Evolutionary conservation across 1,140 invertebrate genomes (phyloP).

Genomic region (Carcinoscorpius rotundicauda): DNA sequence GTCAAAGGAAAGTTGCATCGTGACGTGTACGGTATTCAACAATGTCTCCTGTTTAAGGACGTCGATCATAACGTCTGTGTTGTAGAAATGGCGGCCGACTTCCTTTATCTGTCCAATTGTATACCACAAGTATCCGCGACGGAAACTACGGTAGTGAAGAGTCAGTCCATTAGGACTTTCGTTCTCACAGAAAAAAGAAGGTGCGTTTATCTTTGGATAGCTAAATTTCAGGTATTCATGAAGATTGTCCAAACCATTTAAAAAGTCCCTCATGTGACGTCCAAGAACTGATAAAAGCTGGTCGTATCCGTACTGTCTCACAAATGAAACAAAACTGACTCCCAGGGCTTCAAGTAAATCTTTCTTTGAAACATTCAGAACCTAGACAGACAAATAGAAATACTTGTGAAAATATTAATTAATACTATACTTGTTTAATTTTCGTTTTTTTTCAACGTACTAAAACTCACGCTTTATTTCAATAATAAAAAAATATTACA

Average conservation of each 20-base stretch:
- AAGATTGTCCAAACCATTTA: slow-evolving; percentile 91
- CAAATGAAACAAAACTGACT: slow-evolving; percentile 27
- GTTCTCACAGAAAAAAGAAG: slow-evolving; percentile 92
- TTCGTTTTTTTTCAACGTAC: not conserved
- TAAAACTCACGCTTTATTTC: too few species aligned
- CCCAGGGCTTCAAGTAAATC: slow-evolving; percentile 87
- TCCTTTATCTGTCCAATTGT: slow-evolving; percentile 86
- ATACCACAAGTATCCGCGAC: slow-evolving; percentile 87
- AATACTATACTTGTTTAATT: not conserved
- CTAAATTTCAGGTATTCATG: slow-evolving; percentile 96
- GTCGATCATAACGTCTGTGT: slow-evolving; percentile 84
- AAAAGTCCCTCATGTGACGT: slow-evolving; percentile 85
- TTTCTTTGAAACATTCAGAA: slow-evolving; percentile 64
- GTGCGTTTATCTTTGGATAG: slow-evolving; percentile 82
- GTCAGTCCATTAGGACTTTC: slow-evolving; percentile 75
- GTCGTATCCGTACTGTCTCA: slow-evolving; percentile 85
- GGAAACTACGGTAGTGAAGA: slow-evolving; percentile 82
- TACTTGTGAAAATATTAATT: not conserved
- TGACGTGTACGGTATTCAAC: slow-evolving; percentile 84
- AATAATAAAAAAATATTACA: too few species aligned
- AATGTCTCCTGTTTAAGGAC: slow-evolving; percentile 70
- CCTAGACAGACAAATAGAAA: slow-evolving; percentile 39
- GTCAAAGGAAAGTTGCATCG: slow-evolving; percentile 86
- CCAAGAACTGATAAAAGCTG: slow-evolving; percentile 72
- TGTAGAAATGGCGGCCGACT: slow-evolving; percentile 81